Percentiles rank a stretch among this genome's conserved stretches.
Conservation (phyloP, 2,113 vertebrate genomes). For the Cisticola juncidis region DNA sequence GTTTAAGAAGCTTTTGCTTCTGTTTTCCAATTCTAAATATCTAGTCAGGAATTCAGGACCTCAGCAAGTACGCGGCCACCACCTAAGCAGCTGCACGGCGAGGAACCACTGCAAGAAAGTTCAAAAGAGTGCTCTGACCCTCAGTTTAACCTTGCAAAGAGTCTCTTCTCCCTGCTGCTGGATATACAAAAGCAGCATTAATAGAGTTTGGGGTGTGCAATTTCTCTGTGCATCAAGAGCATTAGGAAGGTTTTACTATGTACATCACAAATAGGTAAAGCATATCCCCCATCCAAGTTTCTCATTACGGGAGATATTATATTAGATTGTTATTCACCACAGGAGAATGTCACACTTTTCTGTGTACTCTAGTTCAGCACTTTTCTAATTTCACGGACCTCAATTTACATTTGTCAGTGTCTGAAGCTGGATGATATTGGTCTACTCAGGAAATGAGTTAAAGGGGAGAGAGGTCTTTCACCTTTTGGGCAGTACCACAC, state of each 20-base stretch:
- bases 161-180: not conserved
- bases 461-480: slow-evolving; percentile 29
- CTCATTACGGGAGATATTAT: not conserved
- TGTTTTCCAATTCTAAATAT: slow-evolving; percentile 30
- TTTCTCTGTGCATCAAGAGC: not conserved
- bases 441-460: slow-evolving; percentile 44
- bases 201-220: not conserved
- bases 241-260: not conserved
- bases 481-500: slow-evolving; percentile 39
- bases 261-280: slow-evolving; percentile 38
- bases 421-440: slow-evolving; percentile 53
- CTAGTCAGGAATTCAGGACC: not conserved
- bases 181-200: slow-evolving; percentile 24
- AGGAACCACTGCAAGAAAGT: slow-evolving; percentile 14
- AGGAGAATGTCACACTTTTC: slow-evolving; percentile 46
- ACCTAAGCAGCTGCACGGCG: not conserved
- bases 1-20: slow-evolving; percentile 45
- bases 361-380: slow-evolving; percentile 61
- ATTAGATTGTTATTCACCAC: slow-evolving; percentile 57
- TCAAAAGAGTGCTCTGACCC: slow-evolving; percentile 5
- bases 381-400: slow-evolving; percentile 63
- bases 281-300: not conserved
- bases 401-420: slow-evolving; percentile 69
- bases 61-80: not conserved
- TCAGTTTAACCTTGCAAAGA: slow-evolving; percentile 41